Base-by-base conservation (phyloP, 2,888 invertebrate species). In the Mechanitis mazaeus region DNA sequence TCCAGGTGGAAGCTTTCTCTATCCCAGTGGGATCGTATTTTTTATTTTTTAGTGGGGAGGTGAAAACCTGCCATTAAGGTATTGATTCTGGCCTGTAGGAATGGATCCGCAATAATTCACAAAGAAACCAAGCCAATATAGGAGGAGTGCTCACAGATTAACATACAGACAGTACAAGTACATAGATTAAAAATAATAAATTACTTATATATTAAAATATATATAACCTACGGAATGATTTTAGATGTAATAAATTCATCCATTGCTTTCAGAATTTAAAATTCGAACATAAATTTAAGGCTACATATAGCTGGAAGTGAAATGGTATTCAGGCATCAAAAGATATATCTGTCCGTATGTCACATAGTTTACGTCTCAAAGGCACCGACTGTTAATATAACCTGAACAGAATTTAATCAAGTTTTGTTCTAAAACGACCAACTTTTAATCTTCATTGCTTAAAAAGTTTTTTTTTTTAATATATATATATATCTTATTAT, bases 41-140 rank as follows among this genome's bases (percentile, higher is more conserved):
- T 85, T 81, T 77, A 77, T 80, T 79, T 80, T 86, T 85, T 83
- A 81, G 81, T 75, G 81, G 72, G 75, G 70, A 74, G 75, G 79
- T 78, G 78, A 74, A 85, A 77, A 81, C 80, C 81, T 75, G 76
- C 86, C 85, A 87, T 88, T 87, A 88, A 79, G 79, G 84, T 84
- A 89, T 88, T 87, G 88, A 87, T 82, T 75, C 76, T 70, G 71
- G 72, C 74, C 75, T 71, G 71, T 74, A 75, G 74, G 78, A 78
- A 47, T 31, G 50, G 78, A 77, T 81, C 85, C 83, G 84, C 80
- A 83, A 88, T 88, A 87, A 88, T 87, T 88, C 85, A 88, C 88
- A 87, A 87, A 87, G 85, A 84, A 84, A 81, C 75, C 79, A 73
- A 58, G 57, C 64, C 66, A 69, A 69, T 69, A 64, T 63, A 31